A percentile compares a stretch with the other conserved stretches of the same genome.
Conservation (phyloP, 2,888 invertebrate genomes). For the Acrocyrtus sp. region DNA sequence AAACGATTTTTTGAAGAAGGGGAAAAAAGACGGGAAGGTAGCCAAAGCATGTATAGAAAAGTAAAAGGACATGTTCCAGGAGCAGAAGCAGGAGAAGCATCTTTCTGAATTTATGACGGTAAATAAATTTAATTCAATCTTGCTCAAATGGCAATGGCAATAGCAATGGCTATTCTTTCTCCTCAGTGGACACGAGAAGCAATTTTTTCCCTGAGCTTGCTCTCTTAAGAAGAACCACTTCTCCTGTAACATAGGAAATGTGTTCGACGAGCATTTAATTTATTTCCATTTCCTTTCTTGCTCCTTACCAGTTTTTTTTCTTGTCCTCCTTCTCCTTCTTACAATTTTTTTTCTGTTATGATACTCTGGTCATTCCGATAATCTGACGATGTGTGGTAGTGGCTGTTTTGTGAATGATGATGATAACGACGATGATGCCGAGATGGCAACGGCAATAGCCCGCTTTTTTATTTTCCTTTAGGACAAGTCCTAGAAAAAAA, state of each 20-base stretch:
- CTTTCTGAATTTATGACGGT: slow-evolving; percentile 43
- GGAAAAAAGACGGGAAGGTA: slow-evolving; percentile 15
- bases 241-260: slow-evolving; percentile 29
- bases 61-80: not conserved
- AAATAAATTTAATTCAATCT: slow-evolving; percentile 52
- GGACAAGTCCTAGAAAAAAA: too few species aligned
- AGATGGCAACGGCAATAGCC: too few species aligned
- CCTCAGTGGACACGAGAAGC: not conserved
- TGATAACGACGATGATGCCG: too few species aligned
- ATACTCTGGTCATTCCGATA: slow-evolving; percentile 32
- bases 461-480: too few species aligned
- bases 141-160: too few species aligned
- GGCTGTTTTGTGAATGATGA: not conserved
- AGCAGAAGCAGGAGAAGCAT: slow-evolving; percentile 20
- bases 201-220: not conserved
- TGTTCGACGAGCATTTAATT: slow-evolving; percentile 52
- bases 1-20: too few species aligned
- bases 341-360: slow-evolving; percentile 30
- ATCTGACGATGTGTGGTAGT: slow-evolving; percentile 34
- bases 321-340: slow-evolving; percentile 13
- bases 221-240: slow-evolving; percentile 24
- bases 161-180: too few species aligned
- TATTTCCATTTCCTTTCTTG: slow-evolving; percentile 34
- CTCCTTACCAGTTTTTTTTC: not conserved
- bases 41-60: slow-evolving; percentile 9